A percentile compares a stretch with the other conserved stretches of the same genome.
Conservation (phyloP, 2,797 vertebrate genomes). For the Gymnoscopelus braueri region DNA sequence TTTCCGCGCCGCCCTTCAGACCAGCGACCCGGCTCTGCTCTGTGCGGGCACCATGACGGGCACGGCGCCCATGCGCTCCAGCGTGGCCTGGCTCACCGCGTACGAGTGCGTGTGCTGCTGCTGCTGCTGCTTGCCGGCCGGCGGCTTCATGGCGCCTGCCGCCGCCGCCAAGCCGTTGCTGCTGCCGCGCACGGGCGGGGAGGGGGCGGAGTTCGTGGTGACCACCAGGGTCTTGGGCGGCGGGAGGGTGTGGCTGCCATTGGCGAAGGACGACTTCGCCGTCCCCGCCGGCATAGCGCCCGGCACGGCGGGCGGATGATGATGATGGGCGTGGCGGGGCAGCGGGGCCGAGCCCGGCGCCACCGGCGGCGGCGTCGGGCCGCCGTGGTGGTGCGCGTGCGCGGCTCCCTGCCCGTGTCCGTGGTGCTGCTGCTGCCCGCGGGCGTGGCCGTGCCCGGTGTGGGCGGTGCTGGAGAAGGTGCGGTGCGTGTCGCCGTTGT, state of each 20-base stretch:
- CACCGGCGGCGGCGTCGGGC: slow-evolving; percentile 74
- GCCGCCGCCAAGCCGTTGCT: slow-evolving; percentile 89
- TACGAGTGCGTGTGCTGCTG: slow-evolving; percentile 88
- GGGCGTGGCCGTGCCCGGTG: slow-evolving; percentile 58
- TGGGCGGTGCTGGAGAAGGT: slow-evolving; percentile 83
- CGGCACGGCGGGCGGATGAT: slow-evolving; percentile 9
- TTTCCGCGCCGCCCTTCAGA: slow-evolving; percentile 69
- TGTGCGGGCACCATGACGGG: slow-evolving; percentile 98
- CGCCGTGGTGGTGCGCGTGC: slow-evolving; percentile 52
- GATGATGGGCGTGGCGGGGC: slow-evolving; percentile 62
- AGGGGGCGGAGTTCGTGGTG: slow-evolving; percentile 91
- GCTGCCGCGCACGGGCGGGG: slow-evolving; percentile 82
- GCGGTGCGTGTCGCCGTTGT: slow-evolving; percentile 89
- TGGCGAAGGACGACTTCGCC: slow-evolving; percentile 81
- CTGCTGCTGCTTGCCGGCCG: slow-evolving; percentile 57
- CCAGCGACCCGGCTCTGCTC: slow-evolving; percentile 94
- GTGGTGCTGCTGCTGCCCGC: slow-evolving; percentile 21
- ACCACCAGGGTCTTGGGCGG: slow-evolving; percentile 95
- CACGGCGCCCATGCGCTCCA: slow-evolving; percentile 95
- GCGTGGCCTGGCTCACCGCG: slow-evolving; percentile 91
- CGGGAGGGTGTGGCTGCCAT: slow-evolving; percentile 88
- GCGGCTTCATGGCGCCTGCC: slow-evolving; percentile 26
- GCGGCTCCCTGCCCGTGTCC: background rate
- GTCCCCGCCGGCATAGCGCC: slow-evolving; percentile 11
- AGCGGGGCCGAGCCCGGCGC: slow-evolving; percentile 76